Evolutionary conservation across 2,888 invertebrate genomes (phyloP), one percentile per base, ranked within the genome.

Genomic region (Tortricodes alternella): DNA sequence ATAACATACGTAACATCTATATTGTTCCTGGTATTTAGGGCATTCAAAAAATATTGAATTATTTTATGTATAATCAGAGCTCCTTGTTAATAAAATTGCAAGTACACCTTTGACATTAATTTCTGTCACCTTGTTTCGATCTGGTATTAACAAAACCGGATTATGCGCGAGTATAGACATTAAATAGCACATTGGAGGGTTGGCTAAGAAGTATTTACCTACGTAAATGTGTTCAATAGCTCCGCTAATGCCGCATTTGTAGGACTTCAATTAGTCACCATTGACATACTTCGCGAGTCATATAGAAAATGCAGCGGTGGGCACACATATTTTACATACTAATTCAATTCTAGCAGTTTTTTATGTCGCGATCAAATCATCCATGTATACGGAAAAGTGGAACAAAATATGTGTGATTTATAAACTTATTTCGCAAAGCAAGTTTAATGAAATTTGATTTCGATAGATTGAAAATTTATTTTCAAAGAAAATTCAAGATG

Each of bases 401-500:
- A 16, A 35, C 35, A 24, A 24, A 27, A 27, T 27, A 8, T 4
- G 3, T 11, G 9, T 29, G 5, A 29, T 29, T 21, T 21, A n/a
- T 5, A 27, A 43, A 15, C 24, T 41, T 15, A 44, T 18, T 1
- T 1, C 2, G 0, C 16, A 18, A 18, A 3, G 9, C 29, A 3
- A 29, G 9, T 55, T 80, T 74, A 53, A 84, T 84, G 83, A 76
- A 64, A 78, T 57, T 71, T 48, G 71, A 66, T 44, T 62, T 81
- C 15, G 51, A 62, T 18, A 74, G 71, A 46, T 60, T 83, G 1
- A 77, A 70, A 66, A 60, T 62, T 53, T 74, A 68, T 51, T 37
- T 82, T 15, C 55, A 65, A 55, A 66, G 62, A 53, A 67, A 70
- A 65, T 61, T 74, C 8, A 91, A 87, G 65, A 96, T 96, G 95